Evolutionary conservation across 1,140 invertebrate genomes (phyloP).

Genomic region (Oreohelix idahoensis): DNA sequence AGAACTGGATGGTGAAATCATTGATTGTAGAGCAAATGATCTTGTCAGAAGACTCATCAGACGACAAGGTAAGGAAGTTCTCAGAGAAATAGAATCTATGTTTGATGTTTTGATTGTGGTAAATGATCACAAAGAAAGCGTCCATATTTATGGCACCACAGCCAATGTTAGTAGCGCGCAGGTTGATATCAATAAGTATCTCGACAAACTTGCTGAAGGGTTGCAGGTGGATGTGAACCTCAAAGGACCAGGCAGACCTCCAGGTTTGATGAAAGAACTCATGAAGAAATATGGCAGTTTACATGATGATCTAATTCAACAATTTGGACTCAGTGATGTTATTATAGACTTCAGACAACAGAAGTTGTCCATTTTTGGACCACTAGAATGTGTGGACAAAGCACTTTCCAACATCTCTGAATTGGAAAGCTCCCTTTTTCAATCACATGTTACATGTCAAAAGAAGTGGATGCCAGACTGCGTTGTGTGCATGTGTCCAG

Average conservation of each 20-base stretch:
- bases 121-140: not conserved
- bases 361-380: constrained; percentile 53
- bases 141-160: constrained; percentile 8
- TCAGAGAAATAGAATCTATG: not conserved
- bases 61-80: constrained; percentile 45
- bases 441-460: not conserved
- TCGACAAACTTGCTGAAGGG: constrained; percentile 38
- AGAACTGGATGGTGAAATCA: constrained; percentile 48
- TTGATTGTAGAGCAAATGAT: constrained; percentile 42
- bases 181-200: constrained; percentile 45
- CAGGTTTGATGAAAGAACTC: constrained; percentile 61
- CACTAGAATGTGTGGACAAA: constrained; percentile 47
- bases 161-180: constrained; percentile 20
- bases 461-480: constrained; percentile 54
- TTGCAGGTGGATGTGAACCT: constrained; percentile 42
- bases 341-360: constrained; percentile 51
- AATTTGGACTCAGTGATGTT: constrained; percentile 41
- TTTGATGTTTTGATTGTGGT: constrained; percentile 26
- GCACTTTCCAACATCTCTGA: constrained; percentile 38
- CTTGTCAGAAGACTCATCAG: constrained; percentile 42
- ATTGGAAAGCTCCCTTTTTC: constrained; percentile 5
- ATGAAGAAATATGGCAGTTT: constrained; percentile 47
- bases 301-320: constrained; percentile 44
- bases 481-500: constrained; percentile 57
- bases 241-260: constrained; percentile 51